Base-by-base conservation (phyloP, 2,113 vertebrate species). In the Callionymus lyra region DNA sequence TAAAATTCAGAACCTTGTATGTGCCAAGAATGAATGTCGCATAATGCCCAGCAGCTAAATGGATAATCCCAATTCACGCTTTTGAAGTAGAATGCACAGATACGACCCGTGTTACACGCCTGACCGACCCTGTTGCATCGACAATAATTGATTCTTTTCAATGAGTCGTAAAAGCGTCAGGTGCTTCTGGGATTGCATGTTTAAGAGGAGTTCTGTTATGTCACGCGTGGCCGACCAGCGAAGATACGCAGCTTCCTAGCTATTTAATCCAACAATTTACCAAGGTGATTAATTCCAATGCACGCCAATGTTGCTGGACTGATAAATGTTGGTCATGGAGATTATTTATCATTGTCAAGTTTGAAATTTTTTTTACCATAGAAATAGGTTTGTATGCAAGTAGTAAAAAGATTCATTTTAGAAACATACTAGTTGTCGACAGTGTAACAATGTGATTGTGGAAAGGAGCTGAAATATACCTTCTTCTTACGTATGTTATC, bases 81-180 rank as follows among this genome's bases (percentile, higher is more conserved):
- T 62, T 45, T 44, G 72, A 67, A 72, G 71, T 79, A 70, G 72
- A 81, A 69, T 47, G 58, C 41, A 48, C 45, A 77, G 83, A 85
- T 87, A 82, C 80, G 83, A 77, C 48, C 44, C 77, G 81, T 63
- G 76, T 81, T 81, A 77, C 82, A 84, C 82, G 83, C 83, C 80
- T 77, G 81, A 67, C 65, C 82, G 76, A 62, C 65, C 64, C 49
- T 32, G 74, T 78, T 84, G 81, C 79, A 83, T 84, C 81, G 77
- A 81, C 79, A 77, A 76, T 84, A 86, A 86, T 85, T 84, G 86
- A 85, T 86, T 86, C 76, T 82, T 85, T 87, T 86, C 72, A 84
- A 62, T 63, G 76, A 79, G 74, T 82, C 70, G 50, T 44, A 70
- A 70, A 79, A 63, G 65, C 71, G 10, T 35, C 34, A 50, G 59